Base-by-base conservation (phyloP, 2,797 vertebrate genomes). In the Mallotus villosus region DNA sequence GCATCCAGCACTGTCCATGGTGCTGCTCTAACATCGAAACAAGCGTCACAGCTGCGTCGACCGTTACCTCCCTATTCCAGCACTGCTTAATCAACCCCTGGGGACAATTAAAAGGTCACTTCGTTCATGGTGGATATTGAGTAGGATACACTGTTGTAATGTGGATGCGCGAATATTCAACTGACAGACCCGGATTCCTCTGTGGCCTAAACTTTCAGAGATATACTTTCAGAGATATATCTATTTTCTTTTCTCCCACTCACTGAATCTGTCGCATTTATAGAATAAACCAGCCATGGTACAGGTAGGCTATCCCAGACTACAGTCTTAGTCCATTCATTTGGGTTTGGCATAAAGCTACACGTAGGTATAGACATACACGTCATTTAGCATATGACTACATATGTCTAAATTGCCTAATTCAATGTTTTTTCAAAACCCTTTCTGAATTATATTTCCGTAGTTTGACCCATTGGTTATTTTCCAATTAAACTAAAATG, bases 1-100 rank as follows among this genome's bases (percentile, higher is more conserved):
- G 27, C 24, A 19, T 61, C 37, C 55, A 73, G 81, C 81, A 63
- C 81, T 83, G 74, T 81, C 76, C 78, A 81, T 70, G 74, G 79
- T 81, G 62, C 82, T 81, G 73, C 34, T 55, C 17, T n/a, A 17
- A 55, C 51, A 55, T n/a, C 16, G 5, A 55, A 55, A 55, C 51
- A 17, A 55, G 51, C 51, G 17, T 55, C 17, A 41, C 37, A 55
- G 51, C 49, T 51, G 49, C 49, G 17, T 51, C 49, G 49, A 8
- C 49, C 12, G 12, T n/a, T 55, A 19, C 51, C 51, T 55, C 19
- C 51, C 19, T 55, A 19, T 55, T 55, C 37, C 37, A 55, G 19
- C 19, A 19, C 51, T 11, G 9, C 11, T 41, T 41, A 11, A 41
- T 41, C 51, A 55, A 55, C 51, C 51, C 51, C 17, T 12, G 11